Percentiles rank a stretch among this genome's conserved stretches.
Evolutionary conservation across 2,888 invertebrate species (phyloP).

Genomic region (Agrochola lota): DNA sequence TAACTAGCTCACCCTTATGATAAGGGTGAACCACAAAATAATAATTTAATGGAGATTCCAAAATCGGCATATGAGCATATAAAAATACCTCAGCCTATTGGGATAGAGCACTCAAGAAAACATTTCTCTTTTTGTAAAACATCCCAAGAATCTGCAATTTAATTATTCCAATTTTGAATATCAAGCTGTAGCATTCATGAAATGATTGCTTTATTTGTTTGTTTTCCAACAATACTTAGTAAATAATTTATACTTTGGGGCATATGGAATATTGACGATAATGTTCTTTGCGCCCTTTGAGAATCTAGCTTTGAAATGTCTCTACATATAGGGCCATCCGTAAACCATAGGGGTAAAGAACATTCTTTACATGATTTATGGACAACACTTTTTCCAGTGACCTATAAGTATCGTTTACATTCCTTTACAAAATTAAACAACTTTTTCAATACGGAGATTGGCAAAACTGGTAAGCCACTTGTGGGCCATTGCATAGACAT

Average conservation of each 20-base stretch:
- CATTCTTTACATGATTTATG: neutral
- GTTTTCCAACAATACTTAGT: slow-evolving; percentile 3
- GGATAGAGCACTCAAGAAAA: neutral
- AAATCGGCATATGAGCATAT: neutral
- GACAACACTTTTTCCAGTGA: neutral
- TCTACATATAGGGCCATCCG: neutral
- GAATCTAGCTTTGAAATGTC: neutral
- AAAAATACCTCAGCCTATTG: neutral
- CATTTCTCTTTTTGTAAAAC: neutral
- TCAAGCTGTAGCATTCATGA: slow-evolving; percentile 32
- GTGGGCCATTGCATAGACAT: neutral
- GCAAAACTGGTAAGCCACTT: neutral
- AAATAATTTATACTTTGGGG: neutral
- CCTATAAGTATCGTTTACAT: neutral
- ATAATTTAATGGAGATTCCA: neutral
- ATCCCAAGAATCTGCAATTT: neutral
- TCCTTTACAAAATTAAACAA: slow-evolving; percentile 1
- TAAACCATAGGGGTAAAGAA: neutral
- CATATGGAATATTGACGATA: neutral
- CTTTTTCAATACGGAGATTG: neutral
- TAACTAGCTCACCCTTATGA: too few relatives aligned
- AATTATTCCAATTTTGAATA: slow-evolving; percentile 28
- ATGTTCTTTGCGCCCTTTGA: neutral
- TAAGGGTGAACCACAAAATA: neutral
- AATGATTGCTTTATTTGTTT: slow-evolving; percentile 25